Conservation (phyloP, 2,113 vertebrate species). For the Sclerurus mexicanus region DNA sequence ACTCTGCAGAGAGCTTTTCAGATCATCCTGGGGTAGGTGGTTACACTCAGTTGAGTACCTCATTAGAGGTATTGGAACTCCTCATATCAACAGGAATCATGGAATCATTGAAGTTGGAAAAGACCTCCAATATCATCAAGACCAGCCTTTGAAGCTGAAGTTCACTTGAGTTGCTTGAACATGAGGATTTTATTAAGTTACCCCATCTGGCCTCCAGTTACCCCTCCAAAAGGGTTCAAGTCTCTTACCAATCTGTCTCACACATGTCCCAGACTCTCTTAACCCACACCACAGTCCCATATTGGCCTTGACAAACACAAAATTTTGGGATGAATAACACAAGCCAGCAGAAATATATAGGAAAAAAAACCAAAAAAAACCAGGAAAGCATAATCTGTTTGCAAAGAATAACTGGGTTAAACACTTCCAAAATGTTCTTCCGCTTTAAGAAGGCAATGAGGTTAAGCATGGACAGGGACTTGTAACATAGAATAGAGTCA, state of each 20-base stretch:
- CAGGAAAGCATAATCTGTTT: neutral
- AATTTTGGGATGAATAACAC: neutral
- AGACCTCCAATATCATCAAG: neutral
- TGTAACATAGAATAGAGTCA: neutral
- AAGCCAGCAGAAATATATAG: neutral
- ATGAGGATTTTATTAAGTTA: neutral
- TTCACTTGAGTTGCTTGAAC: neutral
- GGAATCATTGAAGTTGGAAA: neutral
- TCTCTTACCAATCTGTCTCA: neutral
- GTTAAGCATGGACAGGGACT: neutral
- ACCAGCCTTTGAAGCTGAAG: neutral
- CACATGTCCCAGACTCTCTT: neutral
- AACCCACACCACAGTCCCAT: neutral
- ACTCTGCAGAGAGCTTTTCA: neutral
- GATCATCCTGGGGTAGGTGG: neutral
- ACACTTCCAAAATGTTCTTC: neutral
- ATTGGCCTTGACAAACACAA: neutral
- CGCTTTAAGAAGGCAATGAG: rapidly evolving
- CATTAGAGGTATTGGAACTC: neutral
- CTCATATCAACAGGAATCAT: neutral
- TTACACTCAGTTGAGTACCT: neutral
- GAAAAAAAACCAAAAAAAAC: neutral
- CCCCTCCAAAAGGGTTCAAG: neutral
- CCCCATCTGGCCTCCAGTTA: neutral
- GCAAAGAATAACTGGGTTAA: neutral